Evolutionary conservation across 92 coral and sea anemone species (phyloP).

Genomic region (Zoanthus solanderi): DNA sequence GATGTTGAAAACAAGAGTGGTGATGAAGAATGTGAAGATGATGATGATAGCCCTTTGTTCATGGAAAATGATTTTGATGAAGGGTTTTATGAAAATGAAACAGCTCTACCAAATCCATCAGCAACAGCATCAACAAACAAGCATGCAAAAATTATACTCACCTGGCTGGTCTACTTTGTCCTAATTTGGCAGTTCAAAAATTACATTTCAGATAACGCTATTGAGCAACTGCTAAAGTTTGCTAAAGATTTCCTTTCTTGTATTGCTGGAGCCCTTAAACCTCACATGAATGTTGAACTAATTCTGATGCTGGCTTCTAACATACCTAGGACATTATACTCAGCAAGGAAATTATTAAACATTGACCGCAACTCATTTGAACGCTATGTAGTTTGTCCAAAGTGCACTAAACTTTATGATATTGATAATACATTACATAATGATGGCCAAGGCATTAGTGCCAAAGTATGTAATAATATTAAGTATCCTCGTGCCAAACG

Average conservation of each 20-base stretch:
- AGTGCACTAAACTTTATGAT: not conserved
- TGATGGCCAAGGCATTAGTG: not conserved
- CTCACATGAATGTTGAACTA: not conserved
- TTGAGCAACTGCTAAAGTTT: not conserved
- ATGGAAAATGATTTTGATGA: constrained; percentile 4
- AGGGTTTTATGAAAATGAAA: not conserved
- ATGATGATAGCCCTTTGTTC: constrained; percentile 1
- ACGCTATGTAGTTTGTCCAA: not conserved
- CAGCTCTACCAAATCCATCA: not conserved
- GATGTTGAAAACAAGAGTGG: not conserved
- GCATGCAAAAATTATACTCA: not conserved
- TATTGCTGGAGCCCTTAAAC: not conserved
- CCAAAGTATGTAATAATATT: not conserved
- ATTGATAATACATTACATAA: not conserved
- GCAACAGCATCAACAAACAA: not conserved
- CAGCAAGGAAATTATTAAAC: constrained; percentile 47
- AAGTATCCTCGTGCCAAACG: not conserved
- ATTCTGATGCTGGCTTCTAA: constrained; percentile 48
- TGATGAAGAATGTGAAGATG: not conserved
- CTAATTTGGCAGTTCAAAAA: not conserved
- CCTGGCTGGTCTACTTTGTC: not conserved
- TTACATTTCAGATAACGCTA: not conserved
- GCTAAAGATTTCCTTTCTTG: not conserved
- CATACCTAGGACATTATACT: constrained; percentile 48
- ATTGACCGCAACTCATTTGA: not conserved